phyloP scores from a whole-genome alignment of 2,888 invertebrate species.

The Rotaria macrura region DNA sequence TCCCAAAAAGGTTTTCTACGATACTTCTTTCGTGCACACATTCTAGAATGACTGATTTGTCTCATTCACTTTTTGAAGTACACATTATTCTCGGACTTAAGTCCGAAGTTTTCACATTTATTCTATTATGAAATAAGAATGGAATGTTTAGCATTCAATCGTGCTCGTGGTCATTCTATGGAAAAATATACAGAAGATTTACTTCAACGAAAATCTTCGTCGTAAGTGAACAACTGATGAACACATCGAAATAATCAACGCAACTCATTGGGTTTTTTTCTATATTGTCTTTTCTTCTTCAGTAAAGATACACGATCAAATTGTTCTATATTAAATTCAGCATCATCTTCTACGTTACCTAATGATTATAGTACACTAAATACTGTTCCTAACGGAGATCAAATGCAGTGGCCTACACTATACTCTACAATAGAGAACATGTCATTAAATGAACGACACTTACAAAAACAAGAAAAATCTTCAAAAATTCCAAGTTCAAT shows the following conservation, averaged over 20 bases:
- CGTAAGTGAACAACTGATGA: background rate
- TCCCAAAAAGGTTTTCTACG: too few species aligned
- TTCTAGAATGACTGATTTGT: too few species aligned
- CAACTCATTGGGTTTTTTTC: too few species aligned
- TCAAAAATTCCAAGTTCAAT: background rate
- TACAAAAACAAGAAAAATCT: background rate
- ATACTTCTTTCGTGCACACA: too few species aligned
- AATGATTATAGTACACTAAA: background rate
- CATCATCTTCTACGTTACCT: background rate
- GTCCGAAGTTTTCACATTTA: too few species aligned
- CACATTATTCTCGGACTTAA: too few species aligned
- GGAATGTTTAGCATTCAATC: background rate
- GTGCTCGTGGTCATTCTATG: conserved; percentile 16
- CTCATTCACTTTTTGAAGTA: too few species aligned
- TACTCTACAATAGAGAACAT: background rate
- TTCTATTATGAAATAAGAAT: too few species aligned
- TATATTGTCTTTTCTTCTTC: background rate
- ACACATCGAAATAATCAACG: too few species aligned
- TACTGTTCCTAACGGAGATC: background rate
- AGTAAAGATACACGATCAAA: background rate
- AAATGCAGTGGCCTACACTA: background rate
- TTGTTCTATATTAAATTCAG: background rate
- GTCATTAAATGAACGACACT: background rate
- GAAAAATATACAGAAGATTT: conserved; percentile 20
- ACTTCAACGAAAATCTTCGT: background rate